Evolutionary conservation across 1,140 invertebrate species (phyloP).

Genomic region (Ceratosolen solmsi): DNA sequence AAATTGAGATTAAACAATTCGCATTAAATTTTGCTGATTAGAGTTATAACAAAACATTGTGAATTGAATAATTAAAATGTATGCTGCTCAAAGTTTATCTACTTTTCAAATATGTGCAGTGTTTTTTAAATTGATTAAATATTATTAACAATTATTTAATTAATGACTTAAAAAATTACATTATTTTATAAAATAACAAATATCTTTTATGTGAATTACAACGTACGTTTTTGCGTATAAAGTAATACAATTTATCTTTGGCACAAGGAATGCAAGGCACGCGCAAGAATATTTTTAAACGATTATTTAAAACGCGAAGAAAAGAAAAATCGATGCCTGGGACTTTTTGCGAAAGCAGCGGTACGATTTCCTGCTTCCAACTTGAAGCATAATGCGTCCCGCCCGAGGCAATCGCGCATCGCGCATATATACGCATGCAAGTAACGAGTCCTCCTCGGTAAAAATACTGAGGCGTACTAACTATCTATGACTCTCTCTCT

Average conservation of each 20-base stretch:
- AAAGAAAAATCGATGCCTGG: background rate
- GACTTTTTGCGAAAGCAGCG: background rate
- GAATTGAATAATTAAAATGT: background rate
- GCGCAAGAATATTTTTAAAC: slow-evolving; percentile 32
- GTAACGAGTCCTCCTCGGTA: slow-evolving; percentile 4
- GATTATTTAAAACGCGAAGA: slow-evolving; percentile 17
- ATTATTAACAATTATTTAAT: no score
- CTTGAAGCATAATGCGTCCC: slow-evolving; percentile 26
- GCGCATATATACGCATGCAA: background rate
- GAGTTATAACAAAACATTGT: background rate
- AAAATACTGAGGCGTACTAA: background rate
- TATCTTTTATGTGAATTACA: background rate
- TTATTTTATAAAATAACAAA: no score
- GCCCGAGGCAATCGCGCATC: slow-evolving; percentile 6
- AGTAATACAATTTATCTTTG: slow-evolving; percentile 11
- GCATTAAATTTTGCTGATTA: no score
- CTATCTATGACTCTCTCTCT: background rate
- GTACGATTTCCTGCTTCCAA: slow-evolving; percentile 45
- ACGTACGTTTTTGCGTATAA: background rate
- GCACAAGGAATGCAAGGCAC: slow-evolving; percentile 14
- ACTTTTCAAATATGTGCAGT: no score
- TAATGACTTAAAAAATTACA: no score
- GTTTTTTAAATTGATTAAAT: no score
- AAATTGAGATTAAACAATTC: no score
- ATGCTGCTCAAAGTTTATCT: no score